Conservation (phyloP, 2,113 vertebrate species). For the Saccopteryx bilineata region DNA sequence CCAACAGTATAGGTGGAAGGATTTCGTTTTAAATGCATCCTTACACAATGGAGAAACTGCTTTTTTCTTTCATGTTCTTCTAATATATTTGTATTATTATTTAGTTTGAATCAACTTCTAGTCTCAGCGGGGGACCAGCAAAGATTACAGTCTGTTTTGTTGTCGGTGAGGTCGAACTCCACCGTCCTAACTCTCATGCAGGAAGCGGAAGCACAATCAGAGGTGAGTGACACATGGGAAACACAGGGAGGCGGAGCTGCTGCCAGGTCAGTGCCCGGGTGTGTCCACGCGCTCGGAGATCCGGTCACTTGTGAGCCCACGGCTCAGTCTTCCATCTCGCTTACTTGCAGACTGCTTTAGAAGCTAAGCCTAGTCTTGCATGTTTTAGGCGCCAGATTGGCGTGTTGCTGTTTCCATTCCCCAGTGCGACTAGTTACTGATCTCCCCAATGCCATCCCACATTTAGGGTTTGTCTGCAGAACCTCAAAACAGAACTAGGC, state of each 20-base stretch:
- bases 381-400: neutral
- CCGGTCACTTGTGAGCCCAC: neutral
- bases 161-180: slow-evolving; percentile 85
- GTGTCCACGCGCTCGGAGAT: rapidly evolving
- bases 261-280: rapidly evolving
- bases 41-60: neutral
- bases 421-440: neutral
- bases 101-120: slow-evolving; percentile 92
- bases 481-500: neutral
- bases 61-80: neutral
- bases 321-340: neutral
- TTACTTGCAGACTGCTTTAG: neutral
- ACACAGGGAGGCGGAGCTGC: rapidly evolving
- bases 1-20: neutral
- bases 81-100: slow-evolving; percentile 65
- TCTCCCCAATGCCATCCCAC: neutral
- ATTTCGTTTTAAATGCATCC: neutral
- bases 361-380: neutral
- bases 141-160: slow-evolving; percentile 90
- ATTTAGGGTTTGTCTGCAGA: neutral
- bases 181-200: slow-evolving; percentile 89
- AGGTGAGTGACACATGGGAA: slow-evolving; percentile 87
- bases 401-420: neutral
- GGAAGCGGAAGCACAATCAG: slow-evolving; percentile 89
- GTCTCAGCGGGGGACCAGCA: slow-evolving; percentile 89